These are phyloP conservation scores for Fissipunctia ypsillon DNA, from an alignment of 2,888 invertebrate species.

Conservation along the genomic window DNA sequence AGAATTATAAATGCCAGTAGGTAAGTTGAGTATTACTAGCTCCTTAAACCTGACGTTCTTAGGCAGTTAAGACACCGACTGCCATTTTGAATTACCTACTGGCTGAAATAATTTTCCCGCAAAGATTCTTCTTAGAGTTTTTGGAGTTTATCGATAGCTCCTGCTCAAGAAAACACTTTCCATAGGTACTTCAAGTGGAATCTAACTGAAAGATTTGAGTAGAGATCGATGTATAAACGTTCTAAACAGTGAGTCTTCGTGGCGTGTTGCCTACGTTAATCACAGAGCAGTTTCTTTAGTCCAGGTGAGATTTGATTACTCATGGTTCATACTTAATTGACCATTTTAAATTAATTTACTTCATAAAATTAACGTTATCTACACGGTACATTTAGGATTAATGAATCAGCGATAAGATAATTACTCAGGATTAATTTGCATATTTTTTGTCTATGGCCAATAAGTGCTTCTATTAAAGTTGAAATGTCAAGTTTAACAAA, in stretches of 20 bases:
- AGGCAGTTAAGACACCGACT: neutral
- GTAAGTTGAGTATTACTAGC: neutral
- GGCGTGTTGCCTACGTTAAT: neutral
- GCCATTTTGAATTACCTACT: neutral
- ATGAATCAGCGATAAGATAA: conserved; percentile 12
- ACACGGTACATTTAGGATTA: neutral
- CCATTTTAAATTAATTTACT: conserved; percentile 17
- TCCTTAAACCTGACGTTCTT: neutral
- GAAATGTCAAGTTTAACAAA: neutral
- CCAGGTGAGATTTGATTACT: neutral
- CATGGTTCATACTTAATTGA: conserved; percentile 11
- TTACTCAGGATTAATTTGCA: neutral
- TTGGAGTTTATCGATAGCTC: neutral
- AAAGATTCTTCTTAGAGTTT: neutral
- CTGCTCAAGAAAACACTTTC: neutral
- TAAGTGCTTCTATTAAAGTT: neutral
- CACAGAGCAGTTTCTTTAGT: neutral
- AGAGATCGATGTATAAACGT: neutral
- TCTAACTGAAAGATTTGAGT: neutral
- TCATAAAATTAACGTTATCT: neutral
- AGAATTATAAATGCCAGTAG: neutral
- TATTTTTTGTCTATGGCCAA: neutral
- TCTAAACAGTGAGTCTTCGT: neutral
- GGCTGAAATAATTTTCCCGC: neutral
- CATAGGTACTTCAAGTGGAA: neutral